Evolutionary conservation across 2,113 vertebrate species (phyloP), one percentile per base, ranked within the genome.

Genomic region (Kryptolebias marmoratus): DNA sequence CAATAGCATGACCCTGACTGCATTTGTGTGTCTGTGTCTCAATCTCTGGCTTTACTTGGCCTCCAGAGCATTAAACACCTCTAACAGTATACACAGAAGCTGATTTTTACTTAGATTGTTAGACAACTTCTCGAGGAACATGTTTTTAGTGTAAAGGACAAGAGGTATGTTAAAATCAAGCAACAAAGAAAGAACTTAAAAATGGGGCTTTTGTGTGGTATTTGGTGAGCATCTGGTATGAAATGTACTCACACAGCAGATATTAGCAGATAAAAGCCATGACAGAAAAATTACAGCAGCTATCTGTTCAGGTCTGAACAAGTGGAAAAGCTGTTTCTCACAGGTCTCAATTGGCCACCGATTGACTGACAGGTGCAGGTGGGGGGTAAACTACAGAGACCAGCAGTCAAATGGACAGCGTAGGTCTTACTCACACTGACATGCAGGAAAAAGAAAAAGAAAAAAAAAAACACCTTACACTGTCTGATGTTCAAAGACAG

Each of bases 271-370:
- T 90, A 78, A 92, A 91, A 94, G 89, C 72, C 57, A 50, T 84
- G 90, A 90, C 89, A 89, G 84, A 90, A 73, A 81, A 91, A 92
- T 93, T 91, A 91, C 82, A 85, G 71, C 66, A 77, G 72, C 81
- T 79, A 91, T 91, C 91, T 88, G 84, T 89, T 86, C 80, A 86
- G 76, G 27, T 64, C n/a, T 67, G 77, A 71, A 77, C 62, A 58
- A 77, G 77, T 75, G 75, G 68, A 73, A 81, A 66, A 64, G 58
- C 69, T 48, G 71, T 73, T 78, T 68, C 58, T 66, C 64, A 42
- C 55, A 0, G 42, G 79, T 88, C 84, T 87, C 84, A 36, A 50
- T 71, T 3, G 74, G 80, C 63, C 65, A 68, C 30, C 0, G 14
- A 83, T 83, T 88, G 87, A 88, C 73, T 88, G 90, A 83, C 88